Conservation (phyloP, 2,113 vertebrate genomes). For the Thomomys bottae region DNA sequence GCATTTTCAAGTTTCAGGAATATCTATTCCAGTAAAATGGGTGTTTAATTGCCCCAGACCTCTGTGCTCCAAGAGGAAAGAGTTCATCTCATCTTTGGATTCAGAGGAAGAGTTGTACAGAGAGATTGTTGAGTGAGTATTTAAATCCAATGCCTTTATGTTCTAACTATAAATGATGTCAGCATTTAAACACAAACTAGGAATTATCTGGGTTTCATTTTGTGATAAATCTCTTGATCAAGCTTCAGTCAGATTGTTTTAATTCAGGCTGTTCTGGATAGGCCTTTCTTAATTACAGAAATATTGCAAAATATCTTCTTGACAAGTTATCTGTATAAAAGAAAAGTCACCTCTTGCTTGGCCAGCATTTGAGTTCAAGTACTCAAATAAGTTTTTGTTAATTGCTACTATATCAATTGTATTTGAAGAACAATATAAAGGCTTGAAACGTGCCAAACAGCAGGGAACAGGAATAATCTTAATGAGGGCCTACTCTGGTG, state of each 20-base stretch:
- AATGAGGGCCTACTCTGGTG: slow-evolving; percentile 48
- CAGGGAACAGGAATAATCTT: slow-evolving; percentile 69
- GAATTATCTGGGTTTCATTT: slow-evolving; percentile 39
- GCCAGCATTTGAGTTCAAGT: slow-evolving; percentile 25
- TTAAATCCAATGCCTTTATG: slow-evolving; percentile 12
- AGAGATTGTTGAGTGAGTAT: background rate
- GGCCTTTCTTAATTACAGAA: slow-evolving; percentile 13
- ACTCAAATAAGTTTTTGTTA: slow-evolving; percentile 18
- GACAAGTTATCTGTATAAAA: slow-evolving; percentile 9
- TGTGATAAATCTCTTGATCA: background rate
- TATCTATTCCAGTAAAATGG: background rate
- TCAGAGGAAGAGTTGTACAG: slow-evolving; percentile 9
- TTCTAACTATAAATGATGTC: background rate
- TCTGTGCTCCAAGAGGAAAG: background rate
- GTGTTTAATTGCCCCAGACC: background rate
- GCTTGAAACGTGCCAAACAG: slow-evolving; percentile 70
- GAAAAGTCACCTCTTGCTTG: background rate
- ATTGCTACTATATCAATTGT: slow-evolving; percentile 2
- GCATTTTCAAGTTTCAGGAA: background rate
- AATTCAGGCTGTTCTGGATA: background rate
- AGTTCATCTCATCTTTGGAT: background rate
- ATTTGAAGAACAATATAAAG: slow-evolving; percentile 68
- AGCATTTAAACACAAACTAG: slow-evolving; percentile 35
- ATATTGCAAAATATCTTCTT: slow-evolving; percentile 18
- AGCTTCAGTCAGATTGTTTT: background rate